Evolutionary conservation across 1,140 invertebrate genomes (phyloP).

Genomic region (Contarinia nasturtii): DNA sequence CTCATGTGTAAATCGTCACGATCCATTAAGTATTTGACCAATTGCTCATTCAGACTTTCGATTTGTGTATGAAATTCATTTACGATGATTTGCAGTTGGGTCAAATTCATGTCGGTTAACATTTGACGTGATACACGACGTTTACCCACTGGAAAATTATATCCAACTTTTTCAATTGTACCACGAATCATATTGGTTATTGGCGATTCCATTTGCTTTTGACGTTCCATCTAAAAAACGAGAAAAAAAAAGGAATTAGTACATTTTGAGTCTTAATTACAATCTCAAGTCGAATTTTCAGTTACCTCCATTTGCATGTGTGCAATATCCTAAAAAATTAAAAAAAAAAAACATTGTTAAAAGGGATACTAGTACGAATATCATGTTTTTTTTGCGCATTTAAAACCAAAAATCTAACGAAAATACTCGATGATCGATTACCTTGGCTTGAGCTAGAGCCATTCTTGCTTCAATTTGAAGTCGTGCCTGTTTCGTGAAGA

Average conservation of each 20-base stretch:
- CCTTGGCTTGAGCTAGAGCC: slow-evolving; percentile 75
- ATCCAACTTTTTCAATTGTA: slow-evolving; percentile 63
- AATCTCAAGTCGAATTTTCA: background rate
- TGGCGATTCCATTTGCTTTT: slow-evolving; percentile 58
- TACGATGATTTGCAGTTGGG: slow-evolving; percentile 81
- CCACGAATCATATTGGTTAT: slow-evolving; percentile 66
- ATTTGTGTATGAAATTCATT: slow-evolving; percentile 89
- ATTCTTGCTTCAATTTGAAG: slow-evolving; percentile 78
- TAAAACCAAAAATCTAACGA: too few relatives aligned
- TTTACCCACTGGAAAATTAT: slow-evolving; percentile 61
- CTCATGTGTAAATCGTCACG: slow-evolving; percentile 91
- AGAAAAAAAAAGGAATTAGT: background rate
- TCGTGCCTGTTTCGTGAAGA: slow-evolving; percentile 59
- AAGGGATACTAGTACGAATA: background rate
- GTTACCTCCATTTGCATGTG: slow-evolving; percentile 59
- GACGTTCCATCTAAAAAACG: slow-evolving; percentile 44
- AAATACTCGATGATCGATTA: slow-evolving; percentile 78
- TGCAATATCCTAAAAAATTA: slow-evolving; percentile 36
- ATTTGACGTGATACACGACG: slow-evolving; percentile 62
- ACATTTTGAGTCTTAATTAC: too few relatives aligned
- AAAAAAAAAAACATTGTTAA: background rate
- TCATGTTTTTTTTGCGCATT: background rate
- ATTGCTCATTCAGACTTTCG: slow-evolving; percentile 71
- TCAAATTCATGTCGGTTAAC: slow-evolving; percentile 79
- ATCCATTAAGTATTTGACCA: slow-evolving; percentile 71